These are phyloP conservation scores for Chionis minor DNA, from an alignment of 2,113 vertebrate genomes.

Conservation along the genomic window DNA sequence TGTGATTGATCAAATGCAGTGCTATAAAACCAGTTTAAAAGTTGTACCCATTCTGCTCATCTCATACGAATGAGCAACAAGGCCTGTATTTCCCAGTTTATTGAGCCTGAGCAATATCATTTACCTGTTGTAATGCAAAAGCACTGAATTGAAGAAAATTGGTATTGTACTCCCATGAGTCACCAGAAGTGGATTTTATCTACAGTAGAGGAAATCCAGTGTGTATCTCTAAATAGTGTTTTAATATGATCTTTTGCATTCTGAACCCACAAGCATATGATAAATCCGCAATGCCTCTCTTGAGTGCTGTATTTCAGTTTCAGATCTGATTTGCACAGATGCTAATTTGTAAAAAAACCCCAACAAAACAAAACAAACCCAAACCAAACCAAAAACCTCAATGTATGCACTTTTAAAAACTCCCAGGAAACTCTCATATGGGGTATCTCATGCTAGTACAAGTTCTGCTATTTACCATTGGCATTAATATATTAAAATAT, in stretches of 20 bases:
- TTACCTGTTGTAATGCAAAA: slow-evolving; percentile 1
- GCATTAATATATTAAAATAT: not conserved
- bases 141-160: not conserved
- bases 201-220: not conserved
- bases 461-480: not conserved
- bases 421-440: not conserved
- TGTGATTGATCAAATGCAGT: not conserved
- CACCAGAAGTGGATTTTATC: not conserved
- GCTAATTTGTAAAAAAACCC: not conserved
- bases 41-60: not conserved
- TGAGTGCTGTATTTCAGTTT: not conserved
- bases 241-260: not conserved
- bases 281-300: not conserved
- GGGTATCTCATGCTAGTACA: not conserved
- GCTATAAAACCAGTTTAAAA: not conserved
- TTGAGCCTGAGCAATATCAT: not conserved
- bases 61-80: not conserved
- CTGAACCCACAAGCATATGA: not conserved
- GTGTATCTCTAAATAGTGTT: not conserved
- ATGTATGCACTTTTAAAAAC: not conserved
- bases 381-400: not conserved
- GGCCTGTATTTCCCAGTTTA: not conserved
- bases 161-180: not conserved
- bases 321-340: not conserved
- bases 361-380: not conserved